Evolutionary conservation across 2,113 vertebrate genomes (phyloP).

Genomic region (Pelecanoides urinatrix): DNA sequence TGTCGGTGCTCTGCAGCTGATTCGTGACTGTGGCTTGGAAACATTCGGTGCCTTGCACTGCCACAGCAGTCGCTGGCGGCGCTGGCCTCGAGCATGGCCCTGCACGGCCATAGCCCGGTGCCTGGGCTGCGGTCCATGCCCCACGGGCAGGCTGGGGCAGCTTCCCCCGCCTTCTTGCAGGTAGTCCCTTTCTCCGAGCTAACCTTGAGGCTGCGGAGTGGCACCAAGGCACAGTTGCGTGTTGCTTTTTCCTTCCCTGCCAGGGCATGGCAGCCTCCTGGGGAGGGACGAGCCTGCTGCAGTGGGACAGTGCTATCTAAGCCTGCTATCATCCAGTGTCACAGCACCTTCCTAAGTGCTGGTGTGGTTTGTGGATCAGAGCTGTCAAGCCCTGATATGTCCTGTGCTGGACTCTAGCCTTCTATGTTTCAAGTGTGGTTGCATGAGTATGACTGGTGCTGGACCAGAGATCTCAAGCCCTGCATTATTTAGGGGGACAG

Average conservation of each 20-base stretch:
- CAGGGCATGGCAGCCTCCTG: neutral
- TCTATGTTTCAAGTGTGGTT: neutral
- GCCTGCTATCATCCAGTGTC: too few species aligned
- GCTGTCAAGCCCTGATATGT: neutral
- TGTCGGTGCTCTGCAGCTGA: neutral
- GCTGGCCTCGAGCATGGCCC: neutral
- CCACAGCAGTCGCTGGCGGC: accelerated
- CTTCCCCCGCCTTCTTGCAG: neutral
- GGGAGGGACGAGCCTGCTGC: neutral
- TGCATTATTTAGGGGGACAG: neutral
- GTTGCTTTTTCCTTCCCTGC: neutral
- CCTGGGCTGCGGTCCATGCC: accelerated
- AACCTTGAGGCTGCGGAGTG: accelerated
- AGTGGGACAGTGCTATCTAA: neutral
- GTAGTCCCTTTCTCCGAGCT: neutral
- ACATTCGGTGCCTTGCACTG: neutral
- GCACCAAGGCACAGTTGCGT: accelerated
- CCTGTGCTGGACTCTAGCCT: neutral
- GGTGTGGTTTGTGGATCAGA: accelerated
- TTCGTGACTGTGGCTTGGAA: neutral
- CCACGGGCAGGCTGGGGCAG: neutral
- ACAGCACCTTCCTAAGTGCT: neutral
- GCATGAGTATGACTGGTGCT: neutral
- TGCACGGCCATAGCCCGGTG: accelerated
- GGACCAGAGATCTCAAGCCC: neutral